Percentiles rank a stretch among this genome's conserved stretches.
These are phyloP conservation scores for Pogonomyrmex barbatus DNA, from an alignment of 1,140 invertebrate genomes.

Conservation along the genomic window DNA sequence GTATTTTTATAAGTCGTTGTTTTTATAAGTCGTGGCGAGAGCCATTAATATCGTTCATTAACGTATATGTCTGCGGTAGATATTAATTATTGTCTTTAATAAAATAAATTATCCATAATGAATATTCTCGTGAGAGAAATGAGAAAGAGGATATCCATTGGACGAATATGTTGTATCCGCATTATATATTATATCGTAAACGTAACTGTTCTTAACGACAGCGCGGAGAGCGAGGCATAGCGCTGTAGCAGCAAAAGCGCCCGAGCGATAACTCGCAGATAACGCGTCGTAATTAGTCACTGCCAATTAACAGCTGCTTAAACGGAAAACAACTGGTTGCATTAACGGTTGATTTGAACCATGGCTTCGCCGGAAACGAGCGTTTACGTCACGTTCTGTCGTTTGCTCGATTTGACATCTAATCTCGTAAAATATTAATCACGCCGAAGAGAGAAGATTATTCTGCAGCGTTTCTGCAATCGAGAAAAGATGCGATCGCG, in stretches of 20 bases:
- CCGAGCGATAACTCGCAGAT: constrained; percentile 82
- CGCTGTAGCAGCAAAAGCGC: constrained; percentile 72
- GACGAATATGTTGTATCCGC: constrained; percentile 13
- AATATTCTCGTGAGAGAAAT: background rate
- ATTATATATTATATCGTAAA: constrained; percentile 47
- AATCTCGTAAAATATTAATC: constrained; percentile 30
- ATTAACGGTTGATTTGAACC: constrained; percentile 78
- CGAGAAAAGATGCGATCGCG: background rate
- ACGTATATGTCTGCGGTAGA: background rate
- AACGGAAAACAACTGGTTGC: constrained; percentile 85
- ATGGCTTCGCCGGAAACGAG: constrained; percentile 68
- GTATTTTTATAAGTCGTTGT: background rate
- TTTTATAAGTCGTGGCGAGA: background rate
- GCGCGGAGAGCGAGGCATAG: constrained; percentile 41
- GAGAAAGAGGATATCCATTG: background rate
- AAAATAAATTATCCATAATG: background rate
- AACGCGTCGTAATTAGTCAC: constrained; percentile 85
- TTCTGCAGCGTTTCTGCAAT: background rate
- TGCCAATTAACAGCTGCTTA: constrained; percentile 86
- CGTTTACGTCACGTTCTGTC: constrained; percentile 24
- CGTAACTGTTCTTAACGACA: constrained; percentile 60
- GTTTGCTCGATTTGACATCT: background rate
- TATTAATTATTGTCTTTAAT: constrained; percentile 26
- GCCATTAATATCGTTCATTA: constrained; percentile 17
- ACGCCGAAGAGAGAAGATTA: background rate